Evolutionary conservation across 1,140 invertebrate species (phyloP).

Genomic region (Anoplolepis gracilipes): DNA sequence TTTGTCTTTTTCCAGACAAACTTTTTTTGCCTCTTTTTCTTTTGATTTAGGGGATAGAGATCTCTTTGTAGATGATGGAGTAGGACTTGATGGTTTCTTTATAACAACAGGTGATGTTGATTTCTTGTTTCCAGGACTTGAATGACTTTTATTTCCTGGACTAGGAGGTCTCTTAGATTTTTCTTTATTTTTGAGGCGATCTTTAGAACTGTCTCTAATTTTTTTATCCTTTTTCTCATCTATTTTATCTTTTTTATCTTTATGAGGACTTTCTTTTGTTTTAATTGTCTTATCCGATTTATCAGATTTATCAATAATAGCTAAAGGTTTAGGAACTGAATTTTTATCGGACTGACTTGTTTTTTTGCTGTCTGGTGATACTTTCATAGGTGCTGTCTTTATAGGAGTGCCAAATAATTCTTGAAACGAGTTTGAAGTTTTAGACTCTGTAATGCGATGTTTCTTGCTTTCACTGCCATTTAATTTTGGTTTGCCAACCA

Average conservation of each 20-base stretch:
- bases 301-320: constrained; percentile 85
- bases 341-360: constrained; percentile 82
- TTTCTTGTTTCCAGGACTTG: constrained; percentile 78
- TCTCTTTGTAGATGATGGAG: constrained; percentile 79
- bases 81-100: constrained; percentile 83
- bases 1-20: constrained; percentile 73
- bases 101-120: constrained; percentile 73
- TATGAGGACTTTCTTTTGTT: constrained; percentile 86
- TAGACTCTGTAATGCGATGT: constrained; percentile 87
- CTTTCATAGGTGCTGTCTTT: constrained; percentile 87
- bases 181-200: constrained; percentile 87
- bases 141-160: constrained; percentile 83
- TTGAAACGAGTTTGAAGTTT: constrained; percentile 89
- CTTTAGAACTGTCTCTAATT: constrained; percentile 87
- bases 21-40: constrained; percentile 69
- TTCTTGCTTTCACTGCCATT: constrained; percentile 87
- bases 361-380: constrained; percentile 88
- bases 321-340: constrained; percentile 73
- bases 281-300: constrained; percentile 89
- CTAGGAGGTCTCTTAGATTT: constrained; percentile 89
- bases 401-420: constrained; percentile 93
- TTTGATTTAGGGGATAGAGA: constrained; percentile 85
- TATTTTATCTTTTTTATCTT: constrained; percentile 86
- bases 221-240: constrained; percentile 89
- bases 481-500: constrained; percentile 90